Percentiles rank a stretch among this genome's conserved stretches.
Conservation (phyloP, 2,888 invertebrate species). For the Dryobotodes eremita region DNA sequence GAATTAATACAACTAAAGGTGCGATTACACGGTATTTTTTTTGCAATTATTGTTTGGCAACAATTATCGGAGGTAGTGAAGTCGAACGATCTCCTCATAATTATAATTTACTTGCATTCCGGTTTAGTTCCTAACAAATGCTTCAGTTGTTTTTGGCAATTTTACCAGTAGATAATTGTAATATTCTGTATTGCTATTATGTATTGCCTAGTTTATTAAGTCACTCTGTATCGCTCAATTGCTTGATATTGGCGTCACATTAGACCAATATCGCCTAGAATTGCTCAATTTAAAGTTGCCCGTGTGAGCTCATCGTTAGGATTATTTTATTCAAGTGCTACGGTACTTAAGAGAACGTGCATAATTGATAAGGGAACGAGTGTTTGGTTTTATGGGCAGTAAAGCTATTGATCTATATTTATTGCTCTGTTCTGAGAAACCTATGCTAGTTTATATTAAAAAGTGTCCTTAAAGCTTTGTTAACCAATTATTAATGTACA, state of each 20-base stretch:
- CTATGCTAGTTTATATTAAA: no score
- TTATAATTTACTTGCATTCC: not conserved
- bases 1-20: no score
- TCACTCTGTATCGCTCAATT: not conserved
- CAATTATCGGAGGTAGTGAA: not conserved
- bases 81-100: not conserved
- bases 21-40: no score
- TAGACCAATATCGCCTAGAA: not conserved
- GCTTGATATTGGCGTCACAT: not conserved
- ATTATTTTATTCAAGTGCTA: conserved; percentile 42
- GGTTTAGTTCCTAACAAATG: no score
- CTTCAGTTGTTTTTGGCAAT: not conserved
- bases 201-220: not conserved
- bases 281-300: not conserved
- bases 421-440: conserved; percentile 1
- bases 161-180: not conserved
- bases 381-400: conserved; percentile 8
- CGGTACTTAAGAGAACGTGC: conserved; percentile 32
- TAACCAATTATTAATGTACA: no score
- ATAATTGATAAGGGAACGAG: conserved; percentile 34
- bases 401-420: conserved; percentile 23
- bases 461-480: no score
- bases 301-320: conserved; percentile 3
- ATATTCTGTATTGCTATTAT: not conserved
- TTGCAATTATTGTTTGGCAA: not conserved